phyloP scores from a whole-genome alignment of 2,113 vertebrate species.

The Sigmodon hispidus region DNA sequence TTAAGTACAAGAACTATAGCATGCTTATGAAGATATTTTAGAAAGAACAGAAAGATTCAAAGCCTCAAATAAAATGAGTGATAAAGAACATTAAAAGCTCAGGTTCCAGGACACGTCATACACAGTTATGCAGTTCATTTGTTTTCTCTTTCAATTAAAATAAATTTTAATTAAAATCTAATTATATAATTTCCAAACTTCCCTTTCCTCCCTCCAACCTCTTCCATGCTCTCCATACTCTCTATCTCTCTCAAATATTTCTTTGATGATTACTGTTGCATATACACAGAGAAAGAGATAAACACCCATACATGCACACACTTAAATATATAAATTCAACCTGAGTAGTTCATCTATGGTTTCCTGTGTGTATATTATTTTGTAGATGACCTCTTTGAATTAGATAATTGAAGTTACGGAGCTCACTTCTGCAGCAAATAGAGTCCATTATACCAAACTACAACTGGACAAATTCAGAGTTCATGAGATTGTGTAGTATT shows the following conservation, averaged over 20 bases:
- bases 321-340: not conserved
- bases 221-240: not conserved
- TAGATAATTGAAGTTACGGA: not conserved
- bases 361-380: not conserved
- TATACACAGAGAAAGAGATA: not conserved
- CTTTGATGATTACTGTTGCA: not conserved
- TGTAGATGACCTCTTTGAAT: not conserved
- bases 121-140: not conserved
- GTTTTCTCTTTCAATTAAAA: not conserved
- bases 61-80: not conserved
- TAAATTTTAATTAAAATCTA: not conserved
- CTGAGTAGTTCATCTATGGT: not conserved
- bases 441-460: not conserved
- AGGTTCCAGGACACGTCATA: not conserved
- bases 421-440: not conserved
- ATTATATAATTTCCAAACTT: not conserved
- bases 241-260: not conserved
- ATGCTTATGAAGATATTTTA: not conserved
- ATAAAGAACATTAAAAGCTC: not conserved
- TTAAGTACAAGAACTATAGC: not conserved
- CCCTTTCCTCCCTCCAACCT: not conserved
- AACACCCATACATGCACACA: not conserved
- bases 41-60: not conserved
- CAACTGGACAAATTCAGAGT: not conserved
- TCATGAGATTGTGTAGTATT: not conserved